phyloP scores from a whole-genome alignment of 1,140 invertebrate species.

The Triops longicaudatus region DNA sequence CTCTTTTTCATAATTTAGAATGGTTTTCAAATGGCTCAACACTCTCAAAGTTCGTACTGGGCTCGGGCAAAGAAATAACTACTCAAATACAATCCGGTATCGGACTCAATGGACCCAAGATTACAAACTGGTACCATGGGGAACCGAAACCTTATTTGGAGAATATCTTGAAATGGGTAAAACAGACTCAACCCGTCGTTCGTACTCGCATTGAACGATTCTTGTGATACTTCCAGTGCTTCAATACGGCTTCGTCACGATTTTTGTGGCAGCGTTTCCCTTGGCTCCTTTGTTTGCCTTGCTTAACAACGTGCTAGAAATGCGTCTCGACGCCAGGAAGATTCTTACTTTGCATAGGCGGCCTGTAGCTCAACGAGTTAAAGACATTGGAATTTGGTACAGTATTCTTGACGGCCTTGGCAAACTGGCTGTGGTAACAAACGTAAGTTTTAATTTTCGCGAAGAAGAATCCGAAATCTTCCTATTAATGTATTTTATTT shows the following conservation, averaged over 20 bases:
- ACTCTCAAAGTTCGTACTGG: slow-evolving; percentile 51
- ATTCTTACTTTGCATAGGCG: slow-evolving; percentile 71
- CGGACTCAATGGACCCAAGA: slow-evolving; percentile 78
- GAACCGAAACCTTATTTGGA: slow-evolving; percentile 81
- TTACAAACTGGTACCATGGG: slow-evolving; percentile 80
- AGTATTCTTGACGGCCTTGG: slow-evolving; percentile 80
- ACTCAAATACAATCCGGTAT: slow-evolving; percentile 26
- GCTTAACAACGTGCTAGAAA: slow-evolving; percentile 80
- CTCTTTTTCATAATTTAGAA: slow-evolving; percentile 34
- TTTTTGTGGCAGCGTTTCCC: slow-evolving; percentile 84
- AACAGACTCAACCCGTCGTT: slow-evolving; percentile 16
- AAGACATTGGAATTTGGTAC: slow-evolving; percentile 87
- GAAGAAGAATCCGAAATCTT: slow-evolving; percentile 34
- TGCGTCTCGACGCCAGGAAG: slow-evolving; percentile 79
- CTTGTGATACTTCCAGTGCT: slow-evolving; percentile 51
- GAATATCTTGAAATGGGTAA: slow-evolving; percentile 49
- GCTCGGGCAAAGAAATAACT: slow-evolving; percentile 35
- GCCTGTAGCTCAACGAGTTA: slow-evolving; percentile 72
- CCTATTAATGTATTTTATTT: slow-evolving; percentile 28
- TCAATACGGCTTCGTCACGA: slow-evolving; percentile 83
- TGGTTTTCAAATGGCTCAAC: slow-evolving; percentile 63
- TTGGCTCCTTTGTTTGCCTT: slow-evolving; percentile 79
- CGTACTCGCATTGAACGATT: neutral
- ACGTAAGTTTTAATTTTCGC: slow-evolving; percentile 54
- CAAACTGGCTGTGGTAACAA: slow-evolving; percentile 83